A percentile compares a stretch with the other conserved stretches of the same genome.
phyloP scores from a whole-genome alignment of 2,888 invertebrate species.

The Drosophila colorata region DNA sequence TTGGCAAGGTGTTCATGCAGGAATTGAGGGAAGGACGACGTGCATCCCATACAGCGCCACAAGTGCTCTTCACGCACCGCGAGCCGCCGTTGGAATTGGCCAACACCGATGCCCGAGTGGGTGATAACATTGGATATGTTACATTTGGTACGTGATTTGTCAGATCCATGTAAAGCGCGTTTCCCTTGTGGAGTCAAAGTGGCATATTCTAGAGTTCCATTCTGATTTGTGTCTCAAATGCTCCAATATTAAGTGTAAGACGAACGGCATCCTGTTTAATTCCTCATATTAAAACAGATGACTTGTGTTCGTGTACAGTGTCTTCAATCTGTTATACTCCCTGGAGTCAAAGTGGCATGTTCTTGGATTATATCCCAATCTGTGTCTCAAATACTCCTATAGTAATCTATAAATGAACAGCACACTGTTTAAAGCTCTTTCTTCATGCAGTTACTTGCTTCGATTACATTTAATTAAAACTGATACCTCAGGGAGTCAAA shows the following conservation, averaged over 20 bases:
- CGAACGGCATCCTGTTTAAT: slow-evolving; percentile 49
- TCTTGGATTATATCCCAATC: neutral
- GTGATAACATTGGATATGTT: slow-evolving; percentile 99
- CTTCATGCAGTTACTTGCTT: no score
- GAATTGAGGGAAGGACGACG: slow-evolving; percentile 99
- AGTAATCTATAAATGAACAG: slow-evolving; percentile 42
- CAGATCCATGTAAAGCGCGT: neutral
- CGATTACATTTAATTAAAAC: no score
- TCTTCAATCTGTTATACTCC: neutral
- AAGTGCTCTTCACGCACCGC: slow-evolving; percentile 96
- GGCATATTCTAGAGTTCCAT: slow-evolving; percentile 31
- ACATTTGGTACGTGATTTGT: slow-evolving; percentile 93
- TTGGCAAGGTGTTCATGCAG: slow-evolving; percentile 99
- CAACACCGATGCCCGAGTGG: slow-evolving; percentile 96
- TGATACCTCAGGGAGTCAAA: no score
- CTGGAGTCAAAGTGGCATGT: slow-evolving; percentile 54
- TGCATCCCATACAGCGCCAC: slow-evolving; percentile 97
- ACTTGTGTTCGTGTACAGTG: slow-evolving; percentile 41
- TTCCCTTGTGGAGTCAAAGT: slow-evolving; percentile 44
- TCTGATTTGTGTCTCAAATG: slow-evolving; percentile 48
- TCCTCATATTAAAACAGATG: slow-evolving; percentile 38
- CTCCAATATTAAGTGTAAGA: slow-evolving; percentile 40
- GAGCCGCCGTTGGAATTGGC: slow-evolving; percentile 98
- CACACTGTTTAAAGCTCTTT: slow-evolving; percentile 56
- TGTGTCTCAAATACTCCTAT: slow-evolving; percentile 59